Evolutionary conservation across 2,113 vertebrate species (phyloP), one percentile per base, ranked within the genome.

Genomic region (Misgurnus anguillicaudatus): DNA sequence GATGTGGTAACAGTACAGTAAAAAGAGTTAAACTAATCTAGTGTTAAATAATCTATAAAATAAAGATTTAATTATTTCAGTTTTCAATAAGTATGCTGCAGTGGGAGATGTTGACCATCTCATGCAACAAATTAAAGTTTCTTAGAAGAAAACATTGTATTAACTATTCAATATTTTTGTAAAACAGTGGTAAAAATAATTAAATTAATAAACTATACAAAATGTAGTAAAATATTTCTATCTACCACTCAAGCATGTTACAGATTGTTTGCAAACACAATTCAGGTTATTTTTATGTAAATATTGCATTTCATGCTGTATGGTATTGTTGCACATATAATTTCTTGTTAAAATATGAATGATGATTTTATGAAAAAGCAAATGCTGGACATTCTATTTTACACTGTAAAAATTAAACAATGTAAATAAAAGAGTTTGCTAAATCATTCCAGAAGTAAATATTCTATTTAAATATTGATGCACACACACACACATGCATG

Each of bases 361-460:
- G 55, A 78, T 57, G 68, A 65, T 61, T 64, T 41, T 75, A 61
- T 73, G 75, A 24, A 82, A 80, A 16, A 38, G 87, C 61, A 76
- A 91, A 92, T 92, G 91, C 90, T 89, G 91, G 90, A 84, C 89
- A 92, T 92, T 91, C 36, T 85, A 75, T 81, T 9, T 9, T 68
- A 87, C 87, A 77, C 81, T 88, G 80, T 78, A 39, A 82, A 82
- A 31, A 88, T 80, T 74, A 31, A 84, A 77, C 17, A 70, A 75
- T 79, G 71, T 76, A 83, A 72, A 79, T 81, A 51, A 77, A 80
- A 53, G n/a, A 1, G 17, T 76, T 64, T 53, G 41, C 60, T 21
- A 38, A 48, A 63, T 6, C 53, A 57, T 57, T 57, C 17, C 6
- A 19, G n/a, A 8, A 19, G 6, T 57, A 1, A 51, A 4, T 13